Evolutionary conservation across 1,140 invertebrate genomes (phyloP), one percentile per base, ranked within the genome.

Genomic region (Lucilia sericata): DNA sequence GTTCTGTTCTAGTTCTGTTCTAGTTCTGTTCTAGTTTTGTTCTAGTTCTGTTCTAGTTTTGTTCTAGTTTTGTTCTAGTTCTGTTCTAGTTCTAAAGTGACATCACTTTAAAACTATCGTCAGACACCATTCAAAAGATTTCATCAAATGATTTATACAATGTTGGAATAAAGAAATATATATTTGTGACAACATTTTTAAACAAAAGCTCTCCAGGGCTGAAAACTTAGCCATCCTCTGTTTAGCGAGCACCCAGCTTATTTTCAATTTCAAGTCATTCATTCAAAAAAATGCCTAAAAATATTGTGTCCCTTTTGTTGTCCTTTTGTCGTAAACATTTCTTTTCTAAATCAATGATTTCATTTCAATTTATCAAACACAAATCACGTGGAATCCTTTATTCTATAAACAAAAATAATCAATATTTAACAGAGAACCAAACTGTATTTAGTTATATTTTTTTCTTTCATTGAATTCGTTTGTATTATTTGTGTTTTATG

Each of bases 261-360:
- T 60, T 60, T 60, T 60, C 51, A 60, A 17, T 10, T 60, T 60
- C 17, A 42, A 42, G 51, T 60, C 51, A 60, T 60, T n/a, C 13
- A 60, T 3, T 60, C 51, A 60, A 60, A n/a, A 60, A 60, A 14
- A 55, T 36, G 36, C 36, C 3, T 4, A 36, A 36, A 36, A 8
- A 36, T 36, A 42, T 42, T 70, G 2, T 21, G 60, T 9, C 60
- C 60, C 60, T 70, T 70, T 70, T 60, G 51, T 7, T 25, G 17
- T 70, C 8, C 8, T 19, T 65, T 70, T 70, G 60, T 21, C 1
- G 17, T 70, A 70, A 60, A n/a, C 51, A 60, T 60, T 60, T 60
- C 51, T 60, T 70, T 70, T 70, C 60, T 70, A 70, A 70, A 70
- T 70, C 60, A 70, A 13, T 70, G 60, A 70, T 70, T 55, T 55